Evolutionary conservation across 2,113 vertebrate genomes (phyloP).

Genomic region (Saccopteryx bilineata): DNA sequence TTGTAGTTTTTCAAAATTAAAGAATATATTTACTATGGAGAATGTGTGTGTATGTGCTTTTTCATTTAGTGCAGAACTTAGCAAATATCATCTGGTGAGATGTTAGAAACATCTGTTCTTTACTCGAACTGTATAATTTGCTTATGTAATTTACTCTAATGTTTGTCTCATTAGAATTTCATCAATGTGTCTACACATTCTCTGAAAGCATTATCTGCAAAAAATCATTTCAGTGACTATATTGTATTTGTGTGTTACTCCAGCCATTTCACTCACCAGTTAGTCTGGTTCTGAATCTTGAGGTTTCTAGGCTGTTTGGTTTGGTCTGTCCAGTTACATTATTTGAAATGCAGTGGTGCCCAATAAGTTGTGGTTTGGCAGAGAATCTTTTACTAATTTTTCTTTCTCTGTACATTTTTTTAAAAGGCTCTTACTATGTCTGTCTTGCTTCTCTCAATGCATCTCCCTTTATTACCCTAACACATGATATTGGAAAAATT

Average conservation of each 20-base stretch:
- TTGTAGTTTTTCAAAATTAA: neutral
- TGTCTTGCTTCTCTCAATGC: neutral
- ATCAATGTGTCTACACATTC: neutral
- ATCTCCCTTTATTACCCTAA: neutral
- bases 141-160: neutral
- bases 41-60: neutral
- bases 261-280: neutral
- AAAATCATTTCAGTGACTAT: neutral
- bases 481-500: neutral
- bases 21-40: neutral
- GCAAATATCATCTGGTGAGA: neutral
- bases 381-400: neutral
- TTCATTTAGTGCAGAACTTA: neutral
- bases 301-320: neutral
- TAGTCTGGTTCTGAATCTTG: neutral
- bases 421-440: neutral
- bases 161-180: neutral
- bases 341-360: neutral
- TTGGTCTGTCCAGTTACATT: neutral
- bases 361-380: slow-evolving; percentile 9
- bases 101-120: neutral
- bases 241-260: neutral
- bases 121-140: neutral
- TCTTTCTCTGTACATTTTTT: slow-evolving; percentile 1
- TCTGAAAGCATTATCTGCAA: neutral